phyloP scores from a whole-genome alignment of 2,888 invertebrate genomes.

The Microctonus brassicae region DNA sequence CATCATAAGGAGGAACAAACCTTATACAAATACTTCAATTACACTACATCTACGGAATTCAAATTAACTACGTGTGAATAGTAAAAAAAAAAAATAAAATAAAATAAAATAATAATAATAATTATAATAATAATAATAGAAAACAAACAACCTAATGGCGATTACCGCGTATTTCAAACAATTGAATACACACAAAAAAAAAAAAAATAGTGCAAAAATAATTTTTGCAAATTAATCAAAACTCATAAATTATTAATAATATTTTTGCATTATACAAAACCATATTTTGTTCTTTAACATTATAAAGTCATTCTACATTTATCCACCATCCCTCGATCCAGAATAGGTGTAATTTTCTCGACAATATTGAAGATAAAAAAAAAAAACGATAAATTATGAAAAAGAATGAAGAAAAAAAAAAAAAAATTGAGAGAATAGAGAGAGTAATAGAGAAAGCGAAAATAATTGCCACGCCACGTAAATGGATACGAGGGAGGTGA shows the following conservation, averaged over 20 bases:
- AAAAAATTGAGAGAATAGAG: neutral
- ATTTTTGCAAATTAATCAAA: neutral
- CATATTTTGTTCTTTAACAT: neutral
- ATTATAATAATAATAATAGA: constrained; percentile 10
- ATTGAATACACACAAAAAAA: constrained; percentile 10
- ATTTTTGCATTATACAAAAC: neutral
- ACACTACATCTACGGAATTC: constrained; percentile 31
- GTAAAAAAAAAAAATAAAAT: too few species aligned
- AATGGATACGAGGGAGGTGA: neutral
- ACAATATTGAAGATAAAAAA: too few species aligned
- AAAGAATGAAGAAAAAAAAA: neutral
- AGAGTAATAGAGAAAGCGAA: neutral
- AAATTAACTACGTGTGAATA: constrained; percentile 35
- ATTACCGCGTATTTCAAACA: neutral
- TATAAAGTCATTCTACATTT: neutral
- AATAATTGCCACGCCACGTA: neutral
- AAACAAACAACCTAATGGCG: neutral
- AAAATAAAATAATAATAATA: constrained; percentile 25
- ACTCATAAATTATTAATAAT: neutral
- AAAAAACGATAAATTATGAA: too few species aligned
- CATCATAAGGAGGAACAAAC: neutral
- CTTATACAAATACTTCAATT: constrained; percentile 24
- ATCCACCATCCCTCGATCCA: neutral
- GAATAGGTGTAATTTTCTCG: too few species aligned
- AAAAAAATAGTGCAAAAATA: neutral